Percentiles rank a stretch among this genome's conserved stretches.
These are phyloP conservation scores for Diorhabda carinulata DNA, from an alignment of 1,140 invertebrate species.

Conservation along the genomic window DNA sequence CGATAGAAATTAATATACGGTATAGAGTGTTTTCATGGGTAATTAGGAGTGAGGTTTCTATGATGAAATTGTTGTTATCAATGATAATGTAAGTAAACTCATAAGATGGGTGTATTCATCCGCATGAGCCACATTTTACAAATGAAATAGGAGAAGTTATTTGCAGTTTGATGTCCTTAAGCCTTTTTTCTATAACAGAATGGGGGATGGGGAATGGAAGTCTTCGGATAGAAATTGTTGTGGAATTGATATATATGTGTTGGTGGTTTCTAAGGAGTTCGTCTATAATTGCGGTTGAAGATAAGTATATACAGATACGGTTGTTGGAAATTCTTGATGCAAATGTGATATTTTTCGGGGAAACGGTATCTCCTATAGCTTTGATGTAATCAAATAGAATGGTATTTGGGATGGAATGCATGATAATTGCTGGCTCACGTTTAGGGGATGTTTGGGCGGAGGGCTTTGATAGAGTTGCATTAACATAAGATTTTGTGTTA, in stretches of 20 bases:
- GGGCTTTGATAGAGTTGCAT: no score
- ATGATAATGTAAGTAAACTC: background rate
- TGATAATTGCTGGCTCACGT: no score
- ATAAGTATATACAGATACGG: background rate
- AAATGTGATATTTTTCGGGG: no score
- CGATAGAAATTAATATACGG: background rate
- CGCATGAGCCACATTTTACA: background rate
- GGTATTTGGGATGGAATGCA: no score
- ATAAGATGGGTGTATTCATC: background rate
- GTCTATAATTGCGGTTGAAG: background rate
- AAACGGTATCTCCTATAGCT: no score
- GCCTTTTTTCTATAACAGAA: background rate
- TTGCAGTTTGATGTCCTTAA: background rate
- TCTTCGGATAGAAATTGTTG: background rate
- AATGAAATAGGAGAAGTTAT: background rate
- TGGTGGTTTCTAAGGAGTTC: background rate
- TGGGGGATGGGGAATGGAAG: background rate
- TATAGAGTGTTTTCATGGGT: background rate
- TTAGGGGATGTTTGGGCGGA: no score
- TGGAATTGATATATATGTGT: background rate
- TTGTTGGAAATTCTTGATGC: background rate
- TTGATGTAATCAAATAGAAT: no score
- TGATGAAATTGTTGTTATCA: background rate
- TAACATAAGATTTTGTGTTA: no score
- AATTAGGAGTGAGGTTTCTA: background rate